Percentiles rank a stretch among this genome's conserved stretches.
phyloP scores from a whole-genome alignment of 2,888 invertebrate species.

The Pyrrhia umbra region DNA sequence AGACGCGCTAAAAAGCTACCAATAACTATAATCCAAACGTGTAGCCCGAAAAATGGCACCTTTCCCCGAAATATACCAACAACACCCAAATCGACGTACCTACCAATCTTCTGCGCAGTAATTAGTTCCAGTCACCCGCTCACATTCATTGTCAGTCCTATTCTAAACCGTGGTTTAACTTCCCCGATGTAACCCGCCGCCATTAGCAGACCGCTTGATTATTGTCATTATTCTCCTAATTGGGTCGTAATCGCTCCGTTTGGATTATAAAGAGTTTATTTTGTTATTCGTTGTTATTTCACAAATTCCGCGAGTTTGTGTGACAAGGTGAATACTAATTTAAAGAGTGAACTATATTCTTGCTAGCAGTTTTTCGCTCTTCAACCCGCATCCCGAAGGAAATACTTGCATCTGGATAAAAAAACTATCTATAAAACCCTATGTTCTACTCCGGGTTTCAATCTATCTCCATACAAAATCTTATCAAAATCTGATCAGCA shows the following conservation, averaged over 20 bases:
- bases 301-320: not conserved
- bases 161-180: constrained; percentile 37
- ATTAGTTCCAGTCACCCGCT: constrained; percentile 52
- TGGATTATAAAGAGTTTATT: constrained; percentile 9
- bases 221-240: constrained; percentile 49
- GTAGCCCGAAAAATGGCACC: not conserved
- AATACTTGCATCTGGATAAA: too few species aligned
- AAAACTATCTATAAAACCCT: too few species aligned
- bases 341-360: too few species aligned
- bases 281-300: not conserved
- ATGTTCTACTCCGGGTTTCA: too few species aligned
- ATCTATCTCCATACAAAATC: too few species aligned
- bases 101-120: constrained; percentile 8
- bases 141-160: constrained; percentile 34
- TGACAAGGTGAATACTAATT: not conserved
- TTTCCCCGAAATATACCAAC: constrained; percentile 20
- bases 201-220: constrained; percentile 24
- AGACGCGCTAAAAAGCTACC: too few species aligned
- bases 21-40: too few species aligned
- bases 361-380: too few species aligned
- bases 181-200: constrained; percentile 32
- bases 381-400: too few species aligned
- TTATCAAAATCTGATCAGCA: too few species aligned
- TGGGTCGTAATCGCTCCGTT: constrained; percentile 27
- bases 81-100: constrained; percentile 24